phyloP scores from a whole-genome alignment of 2,113 vertebrate genomes.

The Bubalus kerabau region DNA sequence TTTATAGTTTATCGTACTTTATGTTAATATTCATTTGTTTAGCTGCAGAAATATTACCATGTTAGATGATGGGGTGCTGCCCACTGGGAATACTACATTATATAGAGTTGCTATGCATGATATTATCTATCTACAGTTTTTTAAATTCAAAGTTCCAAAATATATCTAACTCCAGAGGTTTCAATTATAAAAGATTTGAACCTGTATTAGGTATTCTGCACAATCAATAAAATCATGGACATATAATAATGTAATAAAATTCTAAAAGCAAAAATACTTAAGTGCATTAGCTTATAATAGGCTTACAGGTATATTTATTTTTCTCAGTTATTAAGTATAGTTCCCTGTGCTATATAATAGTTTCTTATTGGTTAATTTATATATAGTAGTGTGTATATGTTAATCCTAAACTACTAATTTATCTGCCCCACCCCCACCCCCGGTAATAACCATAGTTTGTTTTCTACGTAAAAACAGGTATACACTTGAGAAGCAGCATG shows the following conservation, averaged over 20 bases:
- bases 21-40: neutral
- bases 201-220: neutral
- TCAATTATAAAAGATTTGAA: neutral
- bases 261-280: neutral
- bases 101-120: neutral
- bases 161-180: neutral
- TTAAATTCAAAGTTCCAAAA: conserved; percentile 7
- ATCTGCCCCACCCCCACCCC: accelerated
- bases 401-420: neutral
- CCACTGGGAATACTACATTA: neutral
- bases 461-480: neutral
- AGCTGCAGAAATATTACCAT: neutral
- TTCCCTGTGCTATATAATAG: neutral
- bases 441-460: neutral
- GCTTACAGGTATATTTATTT: neutral
- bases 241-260: neutral
- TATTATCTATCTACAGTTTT: neutral
- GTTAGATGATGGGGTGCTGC: neutral
- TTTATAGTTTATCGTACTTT: neutral
- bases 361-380: neutral
- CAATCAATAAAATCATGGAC: neutral
- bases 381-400: neutral
- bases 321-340: neutral
- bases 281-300: neutral
- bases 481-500: neutral